Evolutionary conservation across 2,797 vertebrate species (phyloP).

Genomic region (Sebastes kiyomatsui): DNA sequence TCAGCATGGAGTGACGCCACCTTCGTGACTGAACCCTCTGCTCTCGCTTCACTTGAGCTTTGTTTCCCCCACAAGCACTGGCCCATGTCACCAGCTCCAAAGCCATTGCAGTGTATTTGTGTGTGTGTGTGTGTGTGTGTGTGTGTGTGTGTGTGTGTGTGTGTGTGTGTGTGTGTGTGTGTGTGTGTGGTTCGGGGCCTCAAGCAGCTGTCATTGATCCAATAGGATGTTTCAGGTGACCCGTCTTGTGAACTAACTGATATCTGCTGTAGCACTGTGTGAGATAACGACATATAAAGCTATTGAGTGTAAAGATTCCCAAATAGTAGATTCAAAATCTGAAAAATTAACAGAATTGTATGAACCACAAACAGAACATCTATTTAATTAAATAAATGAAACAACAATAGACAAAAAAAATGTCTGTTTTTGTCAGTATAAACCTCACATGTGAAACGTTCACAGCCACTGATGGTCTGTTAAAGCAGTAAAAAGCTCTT

Average conservation of each 20-base stretch:
- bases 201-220: conserved; percentile 40
- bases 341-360: background rate
- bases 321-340: background rate
- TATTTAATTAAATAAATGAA: background rate
- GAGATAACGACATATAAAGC: background rate
- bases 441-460: background rate
- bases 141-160: conserved; percentile 6
- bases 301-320: background rate
- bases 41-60: conserved; percentile 73
- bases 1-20: conserved; percentile 46
- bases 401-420: background rate
- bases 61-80: conserved; percentile 64
- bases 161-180: background rate
- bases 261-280: background rate
- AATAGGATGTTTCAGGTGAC: conserved; percentile 50
- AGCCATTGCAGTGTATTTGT: background rate
- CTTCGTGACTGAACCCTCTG: conserved; percentile 69
- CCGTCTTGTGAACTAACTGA: background rate
- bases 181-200: background rate
- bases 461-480: background rate
- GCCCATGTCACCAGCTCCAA: conserved; percentile 63
- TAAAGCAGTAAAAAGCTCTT: background rate
- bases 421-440: background rate
- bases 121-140: background rate
- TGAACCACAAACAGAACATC: background rate